Conservation (phyloP, 2,888 invertebrate species). For the Dryobotodes eremita region DNA sequence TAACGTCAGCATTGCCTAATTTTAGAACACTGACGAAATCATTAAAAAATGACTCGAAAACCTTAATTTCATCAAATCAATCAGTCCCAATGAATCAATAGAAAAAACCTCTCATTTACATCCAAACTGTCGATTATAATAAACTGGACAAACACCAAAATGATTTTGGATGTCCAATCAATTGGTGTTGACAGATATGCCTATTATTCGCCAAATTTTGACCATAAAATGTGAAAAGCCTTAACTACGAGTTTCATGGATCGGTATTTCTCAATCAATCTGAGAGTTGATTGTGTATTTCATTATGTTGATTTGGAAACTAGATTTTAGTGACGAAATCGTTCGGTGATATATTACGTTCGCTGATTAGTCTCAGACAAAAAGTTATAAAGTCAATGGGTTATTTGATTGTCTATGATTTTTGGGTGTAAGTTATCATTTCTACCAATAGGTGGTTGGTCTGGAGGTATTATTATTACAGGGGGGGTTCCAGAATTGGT, state of each 20-base stretch:
- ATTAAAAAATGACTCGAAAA: slow-evolving; percentile 39
- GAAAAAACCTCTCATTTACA: slow-evolving; percentile 58
- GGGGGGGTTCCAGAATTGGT: no score
- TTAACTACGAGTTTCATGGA: slow-evolving; percentile 39
- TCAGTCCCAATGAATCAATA: slow-evolving; percentile 63
- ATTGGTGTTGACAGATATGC: slow-evolving; percentile 67
- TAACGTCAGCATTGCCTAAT: neutral
- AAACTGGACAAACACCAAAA: slow-evolving; percentile 65
- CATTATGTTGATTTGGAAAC: slow-evolving; percentile 60
- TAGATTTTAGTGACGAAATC: slow-evolving; percentile 58
- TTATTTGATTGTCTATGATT: slow-evolving; percentile 28
- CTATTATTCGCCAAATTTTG: slow-evolving; percentile 58
- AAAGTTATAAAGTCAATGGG: slow-evolving; percentile 27
- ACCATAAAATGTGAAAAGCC: slow-evolving; percentile 54
- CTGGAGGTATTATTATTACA: no score
- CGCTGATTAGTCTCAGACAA: slow-evolving; percentile 51
- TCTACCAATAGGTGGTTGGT: neutral
- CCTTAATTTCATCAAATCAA: slow-evolving; percentile 63
- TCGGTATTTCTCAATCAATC: slow-evolving; percentile 68
- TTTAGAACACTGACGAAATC: slow-evolving; percentile 55
- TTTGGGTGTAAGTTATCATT: slow-evolving; percentile 6
- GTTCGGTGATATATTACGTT: slow-evolving; percentile 57
- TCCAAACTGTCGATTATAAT: slow-evolving; percentile 67
- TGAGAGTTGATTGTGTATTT: slow-evolving; percentile 58
- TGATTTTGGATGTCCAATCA: slow-evolving; percentile 62